Conservation (phyloP, 2,797 vertebrate genomes). For the Sebastes reedi region DNA sequence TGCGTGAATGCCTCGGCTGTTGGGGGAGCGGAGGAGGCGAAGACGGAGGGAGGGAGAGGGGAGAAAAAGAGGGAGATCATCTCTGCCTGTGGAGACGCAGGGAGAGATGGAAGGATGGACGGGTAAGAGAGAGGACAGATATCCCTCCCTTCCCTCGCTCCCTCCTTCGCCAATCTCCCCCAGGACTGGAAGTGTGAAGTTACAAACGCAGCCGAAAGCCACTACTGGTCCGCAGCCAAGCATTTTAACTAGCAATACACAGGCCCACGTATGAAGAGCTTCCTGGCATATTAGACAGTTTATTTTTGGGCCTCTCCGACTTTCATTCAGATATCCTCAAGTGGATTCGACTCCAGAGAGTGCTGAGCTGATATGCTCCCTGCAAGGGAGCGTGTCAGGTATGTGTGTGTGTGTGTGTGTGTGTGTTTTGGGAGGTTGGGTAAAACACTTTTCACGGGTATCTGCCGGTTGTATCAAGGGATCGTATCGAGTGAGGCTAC, state of each 20-base stretch:
- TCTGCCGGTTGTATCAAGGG: conserved; percentile 42
- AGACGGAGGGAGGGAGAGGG: conserved; percentile 17
- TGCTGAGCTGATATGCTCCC: conserved; percentile 13
- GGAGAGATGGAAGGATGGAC: conserved; percentile 1
- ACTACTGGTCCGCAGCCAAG: conserved; percentile 28
- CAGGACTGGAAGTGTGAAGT: conserved; percentile 37
- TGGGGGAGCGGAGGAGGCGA: conserved; percentile 14
- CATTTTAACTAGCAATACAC: conserved; percentile 34
- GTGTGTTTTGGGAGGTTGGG: background rate
- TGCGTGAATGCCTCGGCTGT: conserved; percentile 64
- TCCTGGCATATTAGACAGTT: conserved; percentile 27
- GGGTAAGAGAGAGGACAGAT: background rate
- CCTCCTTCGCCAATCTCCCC: conserved; percentile 13
- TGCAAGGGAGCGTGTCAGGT: conserved; percentile 25
- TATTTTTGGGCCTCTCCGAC: conserved; percentile 45
- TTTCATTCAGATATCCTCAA: conserved; percentile 45
- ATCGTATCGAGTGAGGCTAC: conserved; percentile 40
- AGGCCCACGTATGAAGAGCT: conserved; percentile 22
- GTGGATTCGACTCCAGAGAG: conserved; percentile 45
- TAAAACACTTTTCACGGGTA: conserved; percentile 32
- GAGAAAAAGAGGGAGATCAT: background rate
- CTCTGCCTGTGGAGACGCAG: conserved; percentile 38
- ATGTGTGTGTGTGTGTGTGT: conserved; percentile 18
- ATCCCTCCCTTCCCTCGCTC: conserved; percentile 1
- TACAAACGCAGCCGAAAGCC: conserved; percentile 38